Conservation (phyloP, 2,797 vertebrate genomes). For the Zalophus californianus region DNA sequence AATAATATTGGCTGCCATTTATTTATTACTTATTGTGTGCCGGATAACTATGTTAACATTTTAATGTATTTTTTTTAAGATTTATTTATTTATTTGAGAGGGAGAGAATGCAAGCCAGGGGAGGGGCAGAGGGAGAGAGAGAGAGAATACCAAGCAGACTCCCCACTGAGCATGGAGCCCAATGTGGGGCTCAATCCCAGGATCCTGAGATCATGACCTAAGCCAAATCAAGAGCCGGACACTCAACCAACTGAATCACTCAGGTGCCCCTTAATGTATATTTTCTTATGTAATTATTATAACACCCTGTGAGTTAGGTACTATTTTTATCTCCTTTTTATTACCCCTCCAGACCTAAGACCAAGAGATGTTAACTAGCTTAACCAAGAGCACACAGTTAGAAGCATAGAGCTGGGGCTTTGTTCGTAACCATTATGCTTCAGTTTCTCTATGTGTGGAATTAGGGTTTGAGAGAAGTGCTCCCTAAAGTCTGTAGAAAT, state of each 20-base stretch:
- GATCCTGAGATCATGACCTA: neutral
- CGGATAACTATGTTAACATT: neutral
- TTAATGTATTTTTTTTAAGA: neutral
- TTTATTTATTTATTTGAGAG: neutral
- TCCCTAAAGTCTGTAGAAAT: neutral
- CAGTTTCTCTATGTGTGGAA: neutral
- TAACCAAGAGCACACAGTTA: neutral
- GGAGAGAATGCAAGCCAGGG: neutral
- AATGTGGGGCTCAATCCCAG: neutral
- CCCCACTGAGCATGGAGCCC: neutral
- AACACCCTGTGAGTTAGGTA: neutral
- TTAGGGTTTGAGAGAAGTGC: neutral
- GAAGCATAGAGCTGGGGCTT: neutral
- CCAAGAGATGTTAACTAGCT: neutral
- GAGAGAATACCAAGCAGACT: neutral
- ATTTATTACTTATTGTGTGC: neutral
- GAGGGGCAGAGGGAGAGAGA: neutral
- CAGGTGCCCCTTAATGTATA: neutral
- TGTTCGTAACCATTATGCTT: neutral
- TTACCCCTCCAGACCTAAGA: neutral
- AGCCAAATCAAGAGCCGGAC: neutral
- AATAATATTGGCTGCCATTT: neutral
- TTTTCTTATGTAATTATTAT: neutral
- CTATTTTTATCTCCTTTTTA: neutral
- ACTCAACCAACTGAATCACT: neutral